Conservation (phyloP, 2,888 invertebrate species). For the Eretmocerus hayati region DNA sequence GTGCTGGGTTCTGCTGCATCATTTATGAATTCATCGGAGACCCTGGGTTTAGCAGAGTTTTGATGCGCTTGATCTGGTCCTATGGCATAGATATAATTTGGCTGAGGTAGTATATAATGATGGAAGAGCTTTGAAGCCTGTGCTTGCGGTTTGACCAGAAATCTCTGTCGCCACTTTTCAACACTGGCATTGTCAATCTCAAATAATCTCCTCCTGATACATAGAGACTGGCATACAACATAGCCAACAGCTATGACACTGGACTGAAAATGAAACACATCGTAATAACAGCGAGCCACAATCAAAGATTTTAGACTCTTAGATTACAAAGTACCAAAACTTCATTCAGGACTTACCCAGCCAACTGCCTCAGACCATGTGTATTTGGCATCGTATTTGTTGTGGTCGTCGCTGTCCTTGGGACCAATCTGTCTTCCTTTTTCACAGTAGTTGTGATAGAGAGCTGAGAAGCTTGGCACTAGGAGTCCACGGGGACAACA, state of each 20-base stretch:
- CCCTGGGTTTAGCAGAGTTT: background rate
- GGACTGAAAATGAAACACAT: slow-evolving; percentile 48
- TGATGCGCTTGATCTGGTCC: slow-evolving; percentile 20
- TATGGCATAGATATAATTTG: slow-evolving; percentile 30
- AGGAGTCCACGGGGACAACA: background rate
- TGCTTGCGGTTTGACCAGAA: slow-evolving; percentile 26
- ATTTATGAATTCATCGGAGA: slow-evolving; percentile 1
- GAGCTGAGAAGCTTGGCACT: slow-evolving; percentile 27
- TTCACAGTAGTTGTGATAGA: slow-evolving; percentile 28
- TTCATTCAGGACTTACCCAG: slow-evolving; percentile 40
- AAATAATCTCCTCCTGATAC: slow-evolving; percentile 36
- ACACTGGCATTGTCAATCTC: slow-evolving; percentile 28
- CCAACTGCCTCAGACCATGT: slow-evolving; percentile 40
- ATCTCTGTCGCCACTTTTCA: slow-evolving; percentile 25
- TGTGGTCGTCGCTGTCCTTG: slow-evolving; percentile 29
- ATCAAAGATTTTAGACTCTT: too few relatives aligned
- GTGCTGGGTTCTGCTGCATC: background rate
- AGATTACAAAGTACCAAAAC: too few relatives aligned
- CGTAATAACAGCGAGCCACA: too few relatives aligned
- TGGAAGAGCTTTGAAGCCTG: slow-evolving; percentile 23
- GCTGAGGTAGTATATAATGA: slow-evolving; percentile 29
- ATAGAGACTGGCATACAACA: slow-evolving; percentile 56
- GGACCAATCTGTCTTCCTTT: slow-evolving; percentile 28
- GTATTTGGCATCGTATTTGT: slow-evolving; percentile 36
- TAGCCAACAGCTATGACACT: slow-evolving; percentile 57